A percentile compares a stretch with the other conserved stretches of the same genome.
Conservation (phyloP, 2,113 vertebrate genomes). For the human (Homo sapiens) region DNA sequence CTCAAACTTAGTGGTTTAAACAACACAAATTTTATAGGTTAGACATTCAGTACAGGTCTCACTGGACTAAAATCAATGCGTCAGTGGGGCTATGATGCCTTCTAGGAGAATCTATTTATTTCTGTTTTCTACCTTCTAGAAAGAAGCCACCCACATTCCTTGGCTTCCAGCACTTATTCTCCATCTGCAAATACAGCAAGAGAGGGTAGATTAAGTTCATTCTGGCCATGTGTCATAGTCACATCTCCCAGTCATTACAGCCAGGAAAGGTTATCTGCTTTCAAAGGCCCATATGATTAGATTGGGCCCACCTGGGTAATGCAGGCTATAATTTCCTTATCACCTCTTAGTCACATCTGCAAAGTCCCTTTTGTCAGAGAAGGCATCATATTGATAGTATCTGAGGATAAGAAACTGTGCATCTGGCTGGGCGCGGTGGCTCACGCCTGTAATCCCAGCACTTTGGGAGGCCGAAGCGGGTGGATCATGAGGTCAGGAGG, state of each 20-base stretch:
- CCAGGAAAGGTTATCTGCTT: neutral
- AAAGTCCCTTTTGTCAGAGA: neutral
- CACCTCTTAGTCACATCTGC: neutral
- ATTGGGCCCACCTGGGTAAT: neutral
- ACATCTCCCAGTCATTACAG: neutral
- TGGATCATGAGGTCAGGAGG: too few species aligned
- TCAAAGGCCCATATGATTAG: neutral
- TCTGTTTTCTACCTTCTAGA: neutral
- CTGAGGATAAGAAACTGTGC: neutral
- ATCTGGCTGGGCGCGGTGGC: neutral
- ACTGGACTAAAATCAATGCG: neutral
- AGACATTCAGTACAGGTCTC: neutral
- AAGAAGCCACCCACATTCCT: neutral
- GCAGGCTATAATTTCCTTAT: neutral
- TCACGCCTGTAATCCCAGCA: too few species aligned
- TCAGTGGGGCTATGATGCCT: neutral
- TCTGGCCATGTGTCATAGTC: neutral
- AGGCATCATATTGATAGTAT: neutral
- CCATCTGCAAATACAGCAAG: neutral
- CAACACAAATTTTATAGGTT: neutral
- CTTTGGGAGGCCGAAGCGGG: too few species aligned
- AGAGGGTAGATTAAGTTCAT: neutral
- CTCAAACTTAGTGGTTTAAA: neutral
- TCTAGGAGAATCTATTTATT: neutral
- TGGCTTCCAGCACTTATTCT: neutral